These are phyloP conservation scores for Spicauda simplicius DNA, from an alignment of 2,888 invertebrate genomes.

Conservation along the genomic window DNA sequence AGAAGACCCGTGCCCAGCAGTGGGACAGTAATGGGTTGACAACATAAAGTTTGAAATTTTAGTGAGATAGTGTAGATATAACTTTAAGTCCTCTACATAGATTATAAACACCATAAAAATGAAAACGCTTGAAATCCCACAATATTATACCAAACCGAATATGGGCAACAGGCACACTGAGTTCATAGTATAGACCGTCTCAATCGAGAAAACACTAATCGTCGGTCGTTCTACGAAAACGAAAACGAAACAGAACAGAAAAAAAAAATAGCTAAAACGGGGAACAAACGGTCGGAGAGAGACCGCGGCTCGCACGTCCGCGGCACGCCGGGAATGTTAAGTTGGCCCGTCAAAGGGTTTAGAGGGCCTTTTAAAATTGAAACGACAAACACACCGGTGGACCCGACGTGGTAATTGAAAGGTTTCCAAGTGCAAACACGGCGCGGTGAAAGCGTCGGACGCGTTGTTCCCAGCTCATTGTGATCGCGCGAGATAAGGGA, in stretches of 20 bases:
- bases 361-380: conserved; percentile 77
- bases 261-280: background rate
- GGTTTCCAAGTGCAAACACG: conserved; percentile 49
- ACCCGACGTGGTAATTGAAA: conserved; percentile 64
- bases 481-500: conserved; percentile 12
- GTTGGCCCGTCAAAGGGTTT: conserved; percentile 71
- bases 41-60: too few species aligned
- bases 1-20: too few species aligned
- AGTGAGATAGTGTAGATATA: too few species aligned
- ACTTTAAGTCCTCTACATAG: too few species aligned
- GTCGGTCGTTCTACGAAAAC: conserved; percentile 16
- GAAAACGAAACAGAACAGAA: conserved; percentile 5
- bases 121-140: too few species aligned
- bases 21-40: too few species aligned
- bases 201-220: conserved; percentile 2
- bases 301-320: conserved; percentile 60
- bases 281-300: conserved; percentile 40
- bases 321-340: conserved; percentile 74
- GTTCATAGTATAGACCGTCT: background rate
- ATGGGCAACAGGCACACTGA: too few species aligned
- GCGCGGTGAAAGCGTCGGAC: conserved; percentile 40
- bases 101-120: too few species aligned
- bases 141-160: too few species aligned
- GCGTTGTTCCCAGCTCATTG: conserved; percentile 35
- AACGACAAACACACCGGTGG: conserved; percentile 70